phyloP scores from a whole-genome alignment of 2,113 vertebrate genomes.

The Murina feae region DNA sequence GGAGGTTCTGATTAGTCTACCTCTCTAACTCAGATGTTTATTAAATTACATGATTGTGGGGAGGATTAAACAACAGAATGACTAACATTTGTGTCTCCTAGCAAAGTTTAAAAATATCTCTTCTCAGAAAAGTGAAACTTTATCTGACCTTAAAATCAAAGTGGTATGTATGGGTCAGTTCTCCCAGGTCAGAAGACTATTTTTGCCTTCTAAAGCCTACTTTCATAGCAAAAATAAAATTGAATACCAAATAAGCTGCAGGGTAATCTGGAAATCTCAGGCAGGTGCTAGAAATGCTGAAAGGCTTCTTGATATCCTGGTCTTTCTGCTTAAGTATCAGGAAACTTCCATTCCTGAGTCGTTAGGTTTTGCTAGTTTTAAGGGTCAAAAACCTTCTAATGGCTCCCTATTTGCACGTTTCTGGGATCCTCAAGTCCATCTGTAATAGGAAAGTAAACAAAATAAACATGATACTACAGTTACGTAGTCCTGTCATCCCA shows the following conservation, averaged over 20 bases:
- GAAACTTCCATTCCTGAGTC: background rate
- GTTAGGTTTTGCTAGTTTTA: slow-evolving; percentile 24
- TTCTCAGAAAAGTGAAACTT: slow-evolving; percentile 26
- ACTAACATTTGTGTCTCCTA: slow-evolving; percentile 17
- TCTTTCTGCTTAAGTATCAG: background rate
- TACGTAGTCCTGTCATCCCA: background rate
- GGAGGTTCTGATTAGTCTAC: background rate
- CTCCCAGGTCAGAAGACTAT: background rate
- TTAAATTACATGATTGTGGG: background rate
- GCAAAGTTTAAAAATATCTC: background rate
- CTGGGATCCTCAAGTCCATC: background rate
- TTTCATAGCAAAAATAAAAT: slow-evolving; percentile 26
- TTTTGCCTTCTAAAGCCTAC: slow-evolving; percentile 26
- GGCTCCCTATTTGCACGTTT: background rate
- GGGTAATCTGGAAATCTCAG: background rate
- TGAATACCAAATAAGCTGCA: background rate
- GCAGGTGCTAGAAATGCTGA: background rate
- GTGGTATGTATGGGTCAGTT: background rate
- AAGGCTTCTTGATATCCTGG: background rate
- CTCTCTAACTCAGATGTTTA: background rate
- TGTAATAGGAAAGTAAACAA: slow-evolving; percentile 7
- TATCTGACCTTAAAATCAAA: slow-evolving; percentile 38
- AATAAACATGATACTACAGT: background rate
- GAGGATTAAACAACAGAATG: background rate
- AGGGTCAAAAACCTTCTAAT: background rate